phyloP scores from a whole-genome alignment of 2,888 invertebrate genomes.

The Galeopsomyia nigrocyanea region DNA sequence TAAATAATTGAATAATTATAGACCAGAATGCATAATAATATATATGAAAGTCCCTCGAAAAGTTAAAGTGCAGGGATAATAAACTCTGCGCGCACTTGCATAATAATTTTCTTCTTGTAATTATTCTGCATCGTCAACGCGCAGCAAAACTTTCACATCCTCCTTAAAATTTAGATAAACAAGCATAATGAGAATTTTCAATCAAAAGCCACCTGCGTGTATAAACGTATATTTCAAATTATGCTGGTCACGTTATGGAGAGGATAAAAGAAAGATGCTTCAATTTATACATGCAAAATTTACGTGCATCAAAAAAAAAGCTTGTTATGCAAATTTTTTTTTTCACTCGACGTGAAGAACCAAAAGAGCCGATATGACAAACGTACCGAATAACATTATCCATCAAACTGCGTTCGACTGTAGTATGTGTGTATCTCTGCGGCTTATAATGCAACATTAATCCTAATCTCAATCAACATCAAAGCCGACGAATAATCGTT shows the following conservation, averaged over 20 bases:
- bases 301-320: not conserved
- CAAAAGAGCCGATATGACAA: too few relatives aligned
- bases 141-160: slow-evolving; percentile 30
- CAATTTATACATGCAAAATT: too few relatives aligned
- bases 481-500: not conserved
- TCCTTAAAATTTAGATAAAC: slow-evolving; percentile 10
- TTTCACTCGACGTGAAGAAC: too few relatives aligned
- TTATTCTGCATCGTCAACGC: slow-evolving; percentile 21
- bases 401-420: too few relatives aligned
- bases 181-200: slow-evolving; percentile 15
- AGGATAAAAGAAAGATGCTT: too few relatives aligned
- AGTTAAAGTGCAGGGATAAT: slow-evolving; percentile 2
- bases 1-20: slow-evolving; percentile 29
- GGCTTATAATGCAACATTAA: too few relatives aligned
- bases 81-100: slow-evolving; percentile 7
- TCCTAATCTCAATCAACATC: too few relatives aligned
- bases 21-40: not conserved
- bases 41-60: slow-evolving; percentile 4
- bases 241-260: not conserved
- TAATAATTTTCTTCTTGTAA: slow-evolving; percentile 18
- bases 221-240: not conserved
- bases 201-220: slow-evolving; percentile 1
- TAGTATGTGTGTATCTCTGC: too few relatives aligned
- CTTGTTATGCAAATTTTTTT: not conserved
- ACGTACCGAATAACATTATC: too few relatives aligned